Evolutionary conservation across 2,113 vertebrate species (phyloP).

Genomic region (Nasalis larvatus): DNA sequence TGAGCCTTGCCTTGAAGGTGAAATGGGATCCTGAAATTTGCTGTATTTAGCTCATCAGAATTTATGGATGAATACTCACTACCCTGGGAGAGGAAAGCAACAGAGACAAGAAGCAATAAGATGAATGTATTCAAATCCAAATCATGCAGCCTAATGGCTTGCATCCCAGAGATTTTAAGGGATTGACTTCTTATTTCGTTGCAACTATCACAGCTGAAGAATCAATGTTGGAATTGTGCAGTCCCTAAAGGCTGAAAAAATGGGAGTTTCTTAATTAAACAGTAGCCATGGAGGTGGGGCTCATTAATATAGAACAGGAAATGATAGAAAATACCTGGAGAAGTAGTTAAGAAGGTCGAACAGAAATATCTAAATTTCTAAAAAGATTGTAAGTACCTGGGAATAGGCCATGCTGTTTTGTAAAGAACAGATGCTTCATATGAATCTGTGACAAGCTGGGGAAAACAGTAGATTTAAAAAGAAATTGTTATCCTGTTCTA

Average conservation of each 20-base stretch:
- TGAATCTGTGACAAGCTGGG: not conserved
- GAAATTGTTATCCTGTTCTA: not conserved
- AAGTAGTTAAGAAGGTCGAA: not conserved
- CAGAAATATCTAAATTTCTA: not conserved
- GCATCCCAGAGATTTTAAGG: not conserved
- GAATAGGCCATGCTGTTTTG: not conserved
- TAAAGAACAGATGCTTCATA: slow-evolving; percentile 38
- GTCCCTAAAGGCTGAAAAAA: not conserved
- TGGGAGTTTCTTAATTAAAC: slow-evolving; percentile 28
- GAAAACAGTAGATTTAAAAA: not conserved
- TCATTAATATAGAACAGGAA: not conserved
- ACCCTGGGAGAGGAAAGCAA: not conserved
- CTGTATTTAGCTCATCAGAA: not conserved
- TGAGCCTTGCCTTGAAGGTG: not conserved
- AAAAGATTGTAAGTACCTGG: not conserved
- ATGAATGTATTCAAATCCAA: not conserved
- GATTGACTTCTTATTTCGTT: not conserved
- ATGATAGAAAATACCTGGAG: not conserved
- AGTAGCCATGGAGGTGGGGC: not conserved
- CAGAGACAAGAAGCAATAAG: not conserved
- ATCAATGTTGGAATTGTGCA: not conserved
- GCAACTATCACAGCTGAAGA: not conserved
- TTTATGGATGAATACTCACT: not conserved
- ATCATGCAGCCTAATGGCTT: not conserved
- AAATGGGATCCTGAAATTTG: not conserved